Evolutionary conservation across 2,888 invertebrate genomes (phyloP).

Genomic region (Aethes cnicana): DNA sequence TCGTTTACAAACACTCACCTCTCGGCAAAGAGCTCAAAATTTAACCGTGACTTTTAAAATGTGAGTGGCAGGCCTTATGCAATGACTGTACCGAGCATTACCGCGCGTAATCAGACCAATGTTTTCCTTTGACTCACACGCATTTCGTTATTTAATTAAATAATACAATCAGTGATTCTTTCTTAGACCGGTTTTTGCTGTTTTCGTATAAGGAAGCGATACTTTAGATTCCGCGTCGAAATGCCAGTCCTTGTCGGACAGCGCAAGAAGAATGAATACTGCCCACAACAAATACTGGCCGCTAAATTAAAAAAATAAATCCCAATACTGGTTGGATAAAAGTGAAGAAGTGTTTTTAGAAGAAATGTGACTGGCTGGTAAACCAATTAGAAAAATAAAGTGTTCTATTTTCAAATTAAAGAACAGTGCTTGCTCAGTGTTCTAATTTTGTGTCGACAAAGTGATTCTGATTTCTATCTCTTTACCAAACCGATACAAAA

Average conservation of each 20-base stretch:
- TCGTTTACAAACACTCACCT: no score
- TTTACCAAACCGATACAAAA: no score
- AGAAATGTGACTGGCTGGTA: no score
- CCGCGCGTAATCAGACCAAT: constrained; percentile 11
- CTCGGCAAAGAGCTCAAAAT: background rate
- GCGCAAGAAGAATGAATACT: constrained; percentile 4
- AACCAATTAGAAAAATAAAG: no score
- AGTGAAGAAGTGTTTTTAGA: no score
- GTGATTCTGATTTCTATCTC: no score
- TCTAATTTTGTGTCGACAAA: no score
- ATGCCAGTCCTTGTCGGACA: background rate
- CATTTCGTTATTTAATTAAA: constrained; percentile 3
- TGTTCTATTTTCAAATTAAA: no score
- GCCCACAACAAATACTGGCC: no score
- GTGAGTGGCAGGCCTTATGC: constrained; percentile 22
- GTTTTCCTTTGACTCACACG: constrained; percentile 13
- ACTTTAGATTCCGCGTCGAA: background rate
- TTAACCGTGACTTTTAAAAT: constrained; percentile 27
- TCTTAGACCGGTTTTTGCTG: background rate
- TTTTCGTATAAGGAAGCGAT: constrained; percentile 16
- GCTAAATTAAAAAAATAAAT: no score
- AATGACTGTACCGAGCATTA: constrained; percentile 7
- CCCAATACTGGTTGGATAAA: no score
- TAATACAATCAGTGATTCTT: background rate
- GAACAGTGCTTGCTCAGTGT: no score